Evolutionary conservation across 2,888 invertebrate genomes (phyloP), one percentile per base, ranked within the genome.

Genomic region (Pimpla rufipes): DNA sequence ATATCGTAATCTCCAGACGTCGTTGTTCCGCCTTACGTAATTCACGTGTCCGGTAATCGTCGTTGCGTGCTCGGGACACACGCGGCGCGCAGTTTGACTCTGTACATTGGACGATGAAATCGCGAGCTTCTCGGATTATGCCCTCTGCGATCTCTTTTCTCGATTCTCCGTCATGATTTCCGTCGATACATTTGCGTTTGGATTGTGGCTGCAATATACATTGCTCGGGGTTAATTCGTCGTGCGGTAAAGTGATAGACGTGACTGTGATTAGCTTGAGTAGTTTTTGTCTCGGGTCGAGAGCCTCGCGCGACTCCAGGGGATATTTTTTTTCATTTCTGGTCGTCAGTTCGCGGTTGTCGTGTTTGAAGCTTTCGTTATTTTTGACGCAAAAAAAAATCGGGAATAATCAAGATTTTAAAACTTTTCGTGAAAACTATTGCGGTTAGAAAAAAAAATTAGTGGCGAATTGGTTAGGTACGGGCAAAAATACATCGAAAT

Each of bases 21-120:
- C 88, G 88, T 79, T 83, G 81, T 86, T 86, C 85, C 84, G 87
- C 87, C 89, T 91, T 91, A 91, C 89, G 90, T 91, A 91, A 91
- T 92, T 91, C 92, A 90, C 91, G 90, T 91, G 91, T 89, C 90
- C 88, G 88, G 80, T 87, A 90, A 88, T 89, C 85, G 88, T 83
- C 85, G 87, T 91, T 88, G 91, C 91, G 91, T 91, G 92, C 86
- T 77, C 79, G 82, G 78, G 81, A 75, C 78, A 83, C 79, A 79
- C n/a, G n/a, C n/a, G n/a, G n/a, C n/a, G n/a, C n/a, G 59, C 16
- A 71, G 57, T 23, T 71, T 70, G 42, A 50, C 29, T n/a, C 47
- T 66, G 55, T 68, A 78, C 52, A 67, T 55, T 23, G 50, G 21
- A 80, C 64, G 55, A 55, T 50, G 64, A 68, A 70, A 55, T 42